Percentiles rank a stretch among this genome's conserved stretches.
Conservation (phyloP, 1,140 invertebrate genomes). For the Holotrichia oblita region DNA sequence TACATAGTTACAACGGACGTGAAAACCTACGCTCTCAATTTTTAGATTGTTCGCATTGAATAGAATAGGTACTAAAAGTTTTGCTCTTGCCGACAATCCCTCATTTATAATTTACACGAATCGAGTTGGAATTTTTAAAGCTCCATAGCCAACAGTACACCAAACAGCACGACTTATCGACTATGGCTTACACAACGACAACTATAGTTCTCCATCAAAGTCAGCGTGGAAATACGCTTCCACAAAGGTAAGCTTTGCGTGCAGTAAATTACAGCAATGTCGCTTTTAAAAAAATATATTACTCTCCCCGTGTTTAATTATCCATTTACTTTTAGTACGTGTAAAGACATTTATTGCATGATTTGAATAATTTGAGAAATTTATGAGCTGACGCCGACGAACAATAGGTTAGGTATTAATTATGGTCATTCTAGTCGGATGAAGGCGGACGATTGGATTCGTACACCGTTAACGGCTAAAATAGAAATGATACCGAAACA, state of each 20-base stretch:
- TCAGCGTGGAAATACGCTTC: neutral
- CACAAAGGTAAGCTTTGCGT: neutral
- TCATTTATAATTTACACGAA: neutral
- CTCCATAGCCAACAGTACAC: neutral
- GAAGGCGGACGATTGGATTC: too few species aligned
- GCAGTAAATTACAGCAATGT: neutral
- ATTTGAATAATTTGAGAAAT: constrained; percentile 24
- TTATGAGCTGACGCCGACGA: neutral
- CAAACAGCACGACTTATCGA: neutral
- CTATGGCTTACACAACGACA: neutral
- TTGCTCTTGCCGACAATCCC: too few species aligned
- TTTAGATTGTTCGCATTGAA: too few species aligned
- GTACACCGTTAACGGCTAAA: too few species aligned
- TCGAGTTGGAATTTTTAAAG: neutral
- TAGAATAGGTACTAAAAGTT: too few species aligned
- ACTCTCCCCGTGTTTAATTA: neutral
- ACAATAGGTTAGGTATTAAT: neutral
- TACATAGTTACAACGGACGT: too few species aligned
- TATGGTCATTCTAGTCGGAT: too few species aligned
- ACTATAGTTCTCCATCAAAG: too few species aligned
- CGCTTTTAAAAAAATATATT: constrained; percentile 13
- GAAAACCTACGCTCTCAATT: too few species aligned
- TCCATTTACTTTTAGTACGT: constrained; percentile 23
- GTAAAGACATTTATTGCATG: constrained; percentile 27
- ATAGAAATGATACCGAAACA: too few species aligned